These are phyloP conservation scores for Conomelus anceps DNA, from an alignment of 2,888 invertebrate genomes.

Conservation along the genomic window DNA sequence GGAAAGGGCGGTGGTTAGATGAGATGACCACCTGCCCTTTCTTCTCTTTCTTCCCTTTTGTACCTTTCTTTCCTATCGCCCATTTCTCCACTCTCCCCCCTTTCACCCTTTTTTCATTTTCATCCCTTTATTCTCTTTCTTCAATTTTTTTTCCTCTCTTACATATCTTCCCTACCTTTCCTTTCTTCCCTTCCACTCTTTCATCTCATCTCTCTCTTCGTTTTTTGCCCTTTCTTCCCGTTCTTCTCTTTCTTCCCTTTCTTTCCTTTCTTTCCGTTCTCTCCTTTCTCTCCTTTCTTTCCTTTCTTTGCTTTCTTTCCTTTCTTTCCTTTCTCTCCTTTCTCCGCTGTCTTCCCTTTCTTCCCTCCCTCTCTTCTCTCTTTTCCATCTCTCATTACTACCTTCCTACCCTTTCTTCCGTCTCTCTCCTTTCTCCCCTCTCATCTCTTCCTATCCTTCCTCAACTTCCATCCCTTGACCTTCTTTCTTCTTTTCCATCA, in stretches of 20 bases:
- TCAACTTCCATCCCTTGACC: no score
- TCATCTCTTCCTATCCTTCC: no score
- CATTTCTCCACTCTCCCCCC: no score
- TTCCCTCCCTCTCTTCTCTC: no score
- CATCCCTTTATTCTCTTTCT: background rate
- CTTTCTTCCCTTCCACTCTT: no score
- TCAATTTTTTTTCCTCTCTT: background rate
- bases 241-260: background rate
- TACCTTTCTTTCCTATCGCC: no score
- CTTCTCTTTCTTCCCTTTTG: no score
- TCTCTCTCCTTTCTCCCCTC: no score
- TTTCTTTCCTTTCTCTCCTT: background rate
- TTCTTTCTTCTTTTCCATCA: no score
- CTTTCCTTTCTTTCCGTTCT: background rate
- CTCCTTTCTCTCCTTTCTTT: background rate
- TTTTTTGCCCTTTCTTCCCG: background rate
- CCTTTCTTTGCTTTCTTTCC: background rate
- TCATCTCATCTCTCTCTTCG: background rate
- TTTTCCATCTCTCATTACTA: no score
- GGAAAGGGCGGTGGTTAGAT: no score
- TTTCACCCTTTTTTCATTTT: background rate
- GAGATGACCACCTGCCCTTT: background rate
- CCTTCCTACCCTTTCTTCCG: no score
- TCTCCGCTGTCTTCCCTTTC: background rate
- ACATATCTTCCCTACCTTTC: background rate